phyloP scores from a whole-genome alignment of 2,888 invertebrate genomes.

The Suillia variegata region DNA sequence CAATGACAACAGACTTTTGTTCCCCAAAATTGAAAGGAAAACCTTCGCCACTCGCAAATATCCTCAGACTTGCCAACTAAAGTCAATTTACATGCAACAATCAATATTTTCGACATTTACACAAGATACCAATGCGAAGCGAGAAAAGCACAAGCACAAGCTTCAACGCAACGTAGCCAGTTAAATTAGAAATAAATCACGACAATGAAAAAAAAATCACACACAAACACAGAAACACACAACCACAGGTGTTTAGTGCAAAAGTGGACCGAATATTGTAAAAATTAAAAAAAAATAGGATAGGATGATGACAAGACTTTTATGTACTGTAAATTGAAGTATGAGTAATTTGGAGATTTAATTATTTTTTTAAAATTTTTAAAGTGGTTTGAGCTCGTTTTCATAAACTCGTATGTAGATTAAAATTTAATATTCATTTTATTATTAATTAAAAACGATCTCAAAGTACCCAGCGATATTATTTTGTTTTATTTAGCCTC shows the following conservation, averaged over 20 bases:
- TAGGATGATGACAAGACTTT: no score
- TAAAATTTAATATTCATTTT: no score
- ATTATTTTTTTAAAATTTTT: no score
- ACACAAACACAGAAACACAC: not conserved
- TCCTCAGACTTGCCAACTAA: slow-evolving; percentile 6
- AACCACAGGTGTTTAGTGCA: not conserved
- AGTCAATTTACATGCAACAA: slow-evolving; percentile 44
- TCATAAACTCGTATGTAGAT: no score
- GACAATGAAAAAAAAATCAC: not conserved
- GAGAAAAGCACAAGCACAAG: not conserved
- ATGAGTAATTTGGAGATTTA: no score
- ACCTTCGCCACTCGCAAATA: not conserved
- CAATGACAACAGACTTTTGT: not conserved
- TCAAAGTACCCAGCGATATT: no score
- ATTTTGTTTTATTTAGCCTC: no score
- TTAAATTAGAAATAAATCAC: not conserved
- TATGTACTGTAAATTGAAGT: no score
- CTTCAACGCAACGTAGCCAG: not conserved
- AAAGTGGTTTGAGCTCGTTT: no score
- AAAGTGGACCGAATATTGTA: not conserved
- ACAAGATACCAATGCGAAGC: not conserved
- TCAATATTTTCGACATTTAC: slow-evolving; percentile 34
- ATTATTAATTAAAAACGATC: no score
- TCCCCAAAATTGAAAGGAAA: not conserved
- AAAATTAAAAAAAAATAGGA: no score